Conservation (phyloP, 2,797 vertebrate genomes). For the Paramormyrops hopkinsi region DNA sequence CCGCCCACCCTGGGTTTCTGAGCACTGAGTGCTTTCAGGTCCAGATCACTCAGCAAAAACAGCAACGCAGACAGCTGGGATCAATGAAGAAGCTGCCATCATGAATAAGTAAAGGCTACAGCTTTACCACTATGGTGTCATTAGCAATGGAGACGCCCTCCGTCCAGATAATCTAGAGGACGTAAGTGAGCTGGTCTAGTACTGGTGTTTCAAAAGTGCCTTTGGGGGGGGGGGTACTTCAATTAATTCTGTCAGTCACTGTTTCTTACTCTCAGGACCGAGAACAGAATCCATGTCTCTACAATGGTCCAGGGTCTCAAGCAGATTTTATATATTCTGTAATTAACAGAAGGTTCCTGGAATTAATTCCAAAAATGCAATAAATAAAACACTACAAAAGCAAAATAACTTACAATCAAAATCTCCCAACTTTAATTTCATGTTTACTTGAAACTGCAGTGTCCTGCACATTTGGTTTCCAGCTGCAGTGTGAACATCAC, state of each 20-base stretch:
- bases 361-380: neutral
- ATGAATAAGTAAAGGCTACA: neutral
- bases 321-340: neutral
- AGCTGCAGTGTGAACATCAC: neutral
- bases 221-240: neutral
- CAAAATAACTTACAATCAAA: neutral
- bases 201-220: neutral
- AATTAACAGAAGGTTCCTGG: neutral
- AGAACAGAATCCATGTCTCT: too few relatives aligned
- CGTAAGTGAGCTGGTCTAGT: neutral
- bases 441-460: neutral
- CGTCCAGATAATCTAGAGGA: neutral
- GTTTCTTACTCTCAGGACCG: neutral
- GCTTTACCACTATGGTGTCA: neutral
- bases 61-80: neutral
- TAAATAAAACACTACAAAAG: neutral
- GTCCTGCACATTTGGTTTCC: neutral
- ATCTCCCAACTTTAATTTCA: neutral
- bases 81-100: neutral
- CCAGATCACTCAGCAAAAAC: neutral
- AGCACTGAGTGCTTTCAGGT: neutral
- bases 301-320: neutral
- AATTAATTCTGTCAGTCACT: conserved; percentile 1
- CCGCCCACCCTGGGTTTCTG: neutral
- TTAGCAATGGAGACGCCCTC: neutral